These are phyloP conservation scores for Pelmatolapia mariae DNA, from an alignment of 2,113 vertebrate genomes.

Conservation along the genomic window DNA sequence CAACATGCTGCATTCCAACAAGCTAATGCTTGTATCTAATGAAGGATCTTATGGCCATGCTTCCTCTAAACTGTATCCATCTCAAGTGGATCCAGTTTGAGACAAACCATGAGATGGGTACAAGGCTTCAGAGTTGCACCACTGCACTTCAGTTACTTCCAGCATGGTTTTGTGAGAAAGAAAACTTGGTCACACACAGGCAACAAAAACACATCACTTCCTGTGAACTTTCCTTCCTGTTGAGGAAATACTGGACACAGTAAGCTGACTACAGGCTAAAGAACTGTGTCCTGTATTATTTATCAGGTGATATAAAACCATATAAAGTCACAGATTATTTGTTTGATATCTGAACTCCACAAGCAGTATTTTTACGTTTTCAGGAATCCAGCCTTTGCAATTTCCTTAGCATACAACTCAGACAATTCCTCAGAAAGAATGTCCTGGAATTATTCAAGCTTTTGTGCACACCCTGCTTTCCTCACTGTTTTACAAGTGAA, in stretches of 20 bases:
- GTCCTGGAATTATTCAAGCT: constrained; percentile 37
- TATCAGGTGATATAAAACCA: not conserved
- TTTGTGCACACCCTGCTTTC: constrained; percentile 7
- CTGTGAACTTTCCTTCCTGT: not conserved
- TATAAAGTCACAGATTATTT: not conserved
- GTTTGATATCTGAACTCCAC: not conserved
- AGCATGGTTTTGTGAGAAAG: not conserved
- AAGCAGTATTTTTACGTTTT: not conserved
- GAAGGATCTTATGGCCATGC: accelerated
- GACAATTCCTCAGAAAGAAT: constrained; percentile 27
- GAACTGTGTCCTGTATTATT: not conserved
- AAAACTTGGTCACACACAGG: not conserved
- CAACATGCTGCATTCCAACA: not conserved
- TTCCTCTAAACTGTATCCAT: not conserved
- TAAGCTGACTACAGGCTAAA: not conserved
- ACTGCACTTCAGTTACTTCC: not conserved
- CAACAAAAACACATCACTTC: not conserved
- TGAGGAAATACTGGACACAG: not conserved
- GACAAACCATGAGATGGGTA: not conserved
- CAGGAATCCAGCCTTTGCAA: not conserved
- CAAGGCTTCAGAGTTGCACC: not conserved
- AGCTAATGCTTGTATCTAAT: accelerated
- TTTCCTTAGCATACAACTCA: constrained; percentile 21
- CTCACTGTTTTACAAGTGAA: constrained; percentile 49
- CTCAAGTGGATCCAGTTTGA: not conserved